Conservation (phyloP, 1,140 invertebrate genomes). For the Diuraphis noxia region DNA sequence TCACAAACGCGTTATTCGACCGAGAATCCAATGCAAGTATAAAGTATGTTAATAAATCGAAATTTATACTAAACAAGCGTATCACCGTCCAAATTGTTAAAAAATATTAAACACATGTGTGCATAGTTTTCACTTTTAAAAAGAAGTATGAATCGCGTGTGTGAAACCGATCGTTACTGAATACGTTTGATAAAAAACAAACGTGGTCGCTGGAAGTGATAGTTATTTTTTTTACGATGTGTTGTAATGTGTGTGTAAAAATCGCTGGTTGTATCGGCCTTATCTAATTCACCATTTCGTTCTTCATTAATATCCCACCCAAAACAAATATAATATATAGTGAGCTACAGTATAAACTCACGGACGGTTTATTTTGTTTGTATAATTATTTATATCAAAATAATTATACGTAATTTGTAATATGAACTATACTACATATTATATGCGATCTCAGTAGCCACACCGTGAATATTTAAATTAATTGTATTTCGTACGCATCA, state of each 20-base stretch:
- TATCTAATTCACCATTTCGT: constrained; percentile 8
- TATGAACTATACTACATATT: background rate
- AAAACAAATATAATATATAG: background rate
- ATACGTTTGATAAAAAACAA: background rate
- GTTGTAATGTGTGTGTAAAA: constrained; percentile 34
- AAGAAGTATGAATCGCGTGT: background rate
- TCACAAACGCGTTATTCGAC: background rate
- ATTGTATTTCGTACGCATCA: background rate
- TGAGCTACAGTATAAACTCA: background rate
- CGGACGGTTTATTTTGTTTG: background rate
- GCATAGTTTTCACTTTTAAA: background rate
- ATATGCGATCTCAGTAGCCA: background rate
- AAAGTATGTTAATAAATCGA: background rate
- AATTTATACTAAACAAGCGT: background rate
- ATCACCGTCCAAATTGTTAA: background rate
- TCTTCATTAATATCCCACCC: background rate
- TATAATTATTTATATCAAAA: background rate
- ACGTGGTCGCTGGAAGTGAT: background rate
- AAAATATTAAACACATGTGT: background rate
- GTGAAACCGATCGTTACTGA: constrained; percentile 25
- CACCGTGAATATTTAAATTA: background rate
- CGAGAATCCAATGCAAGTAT: background rate
- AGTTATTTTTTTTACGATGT: background rate
- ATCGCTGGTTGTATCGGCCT: background rate
- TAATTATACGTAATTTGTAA: background rate